Conservation (phyloP, 2,888 invertebrate species). For the Eristalis intricaria region DNA sequence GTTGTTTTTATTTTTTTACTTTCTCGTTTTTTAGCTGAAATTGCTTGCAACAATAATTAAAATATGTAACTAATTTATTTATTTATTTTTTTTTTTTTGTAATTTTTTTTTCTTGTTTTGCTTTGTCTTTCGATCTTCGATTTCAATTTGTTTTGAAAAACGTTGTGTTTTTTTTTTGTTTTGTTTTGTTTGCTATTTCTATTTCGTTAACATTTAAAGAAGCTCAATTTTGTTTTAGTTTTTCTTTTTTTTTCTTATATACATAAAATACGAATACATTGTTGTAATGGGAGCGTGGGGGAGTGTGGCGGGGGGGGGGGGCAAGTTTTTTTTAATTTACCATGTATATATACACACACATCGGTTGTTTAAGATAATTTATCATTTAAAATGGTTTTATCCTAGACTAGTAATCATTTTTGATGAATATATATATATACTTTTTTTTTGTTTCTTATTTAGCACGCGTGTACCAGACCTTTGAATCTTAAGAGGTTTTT, state of each 20-base stretch:
- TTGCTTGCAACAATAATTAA: constrained; percentile 34
- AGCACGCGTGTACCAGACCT: neutral
- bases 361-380: constrained; percentile 9
- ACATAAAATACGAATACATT: constrained; percentile 48
- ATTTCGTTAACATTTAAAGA: constrained; percentile 57
- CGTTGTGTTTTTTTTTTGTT: neutral
- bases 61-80: constrained; percentile 26
- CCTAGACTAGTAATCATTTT: constrained; percentile 21
- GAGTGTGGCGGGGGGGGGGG: no score
- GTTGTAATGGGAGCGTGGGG: neutral
- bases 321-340: neutral
- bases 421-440: neutral
- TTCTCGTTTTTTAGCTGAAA: neutral
- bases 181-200: neutral
- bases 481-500: neutral
- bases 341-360: constrained; percentile 36
- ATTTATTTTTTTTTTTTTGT: neutral
- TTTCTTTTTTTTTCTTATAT: constrained; percentile 30
- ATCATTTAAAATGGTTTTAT: constrained; percentile 8
- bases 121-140: neutral
- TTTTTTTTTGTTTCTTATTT: neutral
- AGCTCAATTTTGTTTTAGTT: constrained; percentile 46
- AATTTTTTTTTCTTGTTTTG: neutral
- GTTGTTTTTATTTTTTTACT: neutral
- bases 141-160: neutral